Percentiles rank a stretch among this genome's conserved stretches.
phyloP scores from a whole-genome alignment of 2,888 invertebrate species.

The Lithophane semibrunnea region DNA sequence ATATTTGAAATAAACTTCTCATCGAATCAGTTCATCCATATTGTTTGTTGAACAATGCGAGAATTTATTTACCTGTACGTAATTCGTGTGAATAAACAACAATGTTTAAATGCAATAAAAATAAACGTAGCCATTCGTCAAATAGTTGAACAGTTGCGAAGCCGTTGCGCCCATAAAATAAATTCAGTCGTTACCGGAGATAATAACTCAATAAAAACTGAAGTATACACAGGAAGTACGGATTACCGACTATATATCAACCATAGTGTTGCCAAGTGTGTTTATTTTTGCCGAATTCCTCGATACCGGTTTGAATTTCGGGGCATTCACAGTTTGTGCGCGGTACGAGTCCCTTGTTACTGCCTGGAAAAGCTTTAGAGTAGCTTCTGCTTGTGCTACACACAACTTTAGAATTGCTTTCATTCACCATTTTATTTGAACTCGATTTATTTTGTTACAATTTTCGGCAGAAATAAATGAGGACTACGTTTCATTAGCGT shows the following conservation, averaged over 20 bases:
- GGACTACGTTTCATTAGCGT: not conserved
- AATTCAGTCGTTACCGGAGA: conserved; percentile 64
- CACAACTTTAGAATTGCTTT: conserved; percentile 2
- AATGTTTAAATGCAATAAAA: conserved; percentile 58
- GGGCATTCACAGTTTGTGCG: conserved; percentile 6
- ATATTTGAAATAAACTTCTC: conserved; percentile 11
- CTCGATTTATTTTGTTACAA: not conserved
- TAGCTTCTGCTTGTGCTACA: conserved; percentile 7
- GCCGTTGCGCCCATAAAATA: conserved; percentile 67
- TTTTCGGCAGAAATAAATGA: conserved; percentile 9
- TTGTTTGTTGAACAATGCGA: conserved; percentile 26
- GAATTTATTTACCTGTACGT: conserved; percentile 51
- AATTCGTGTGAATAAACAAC: conserved; percentile 56
- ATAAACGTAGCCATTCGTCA: conserved; percentile 67
- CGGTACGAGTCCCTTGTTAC: not conserved
- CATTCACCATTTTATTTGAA: not conserved
- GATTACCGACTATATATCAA: conserved; percentile 59
- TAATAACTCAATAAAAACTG: conserved; percentile 73
- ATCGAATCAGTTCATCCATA: conserved; percentile 31
- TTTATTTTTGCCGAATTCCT: conserved; percentile 26
- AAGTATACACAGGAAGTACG: conserved; percentile 55
- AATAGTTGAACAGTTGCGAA: conserved; percentile 63
- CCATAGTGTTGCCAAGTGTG: conserved; percentile 41
- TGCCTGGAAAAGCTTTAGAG: not conserved
- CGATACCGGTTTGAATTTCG: conserved; percentile 23